phyloP scores from a whole-genome alignment of 2,113 vertebrate genomes.

The Chascanopsetta lugubris region DNA sequence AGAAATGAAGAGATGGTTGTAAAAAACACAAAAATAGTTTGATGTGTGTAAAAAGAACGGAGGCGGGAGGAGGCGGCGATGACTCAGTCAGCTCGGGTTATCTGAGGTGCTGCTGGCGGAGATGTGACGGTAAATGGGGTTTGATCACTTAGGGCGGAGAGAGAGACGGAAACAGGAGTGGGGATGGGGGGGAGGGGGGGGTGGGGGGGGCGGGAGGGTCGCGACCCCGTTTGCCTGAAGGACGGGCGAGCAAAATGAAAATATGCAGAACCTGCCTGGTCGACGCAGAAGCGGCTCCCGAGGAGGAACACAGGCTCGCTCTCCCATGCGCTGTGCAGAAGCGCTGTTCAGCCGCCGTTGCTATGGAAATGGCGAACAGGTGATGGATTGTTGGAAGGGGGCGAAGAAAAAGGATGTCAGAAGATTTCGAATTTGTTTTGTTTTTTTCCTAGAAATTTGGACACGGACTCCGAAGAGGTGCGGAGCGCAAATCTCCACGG shows the following conservation, averaged over 20 bases:
- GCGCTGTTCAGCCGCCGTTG: slow-evolving; percentile 51
- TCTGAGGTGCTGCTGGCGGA: slow-evolving; percentile 5
- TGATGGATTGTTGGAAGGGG: slow-evolving; percentile 53
- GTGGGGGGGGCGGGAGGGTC: too few species aligned
- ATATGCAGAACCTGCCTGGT: slow-evolving; percentile 33
- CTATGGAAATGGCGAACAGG: slow-evolving; percentile 69
- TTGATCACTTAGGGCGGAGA: slow-evolving; percentile 1
- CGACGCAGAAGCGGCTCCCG: slow-evolving; percentile 28
- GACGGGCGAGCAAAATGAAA: slow-evolving; percentile 9
- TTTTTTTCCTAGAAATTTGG: too few species aligned
- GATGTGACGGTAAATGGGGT: slow-evolving; percentile 17
- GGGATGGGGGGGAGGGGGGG: too few species aligned
- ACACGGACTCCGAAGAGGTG: too few species aligned
- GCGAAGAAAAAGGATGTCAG: slow-evolving; percentile 32
- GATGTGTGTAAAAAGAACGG: slow-evolving; percentile 9
- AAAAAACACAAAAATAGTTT: not conserved
- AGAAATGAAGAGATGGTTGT: not conserved
- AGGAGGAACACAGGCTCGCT: slow-evolving; percentile 35
- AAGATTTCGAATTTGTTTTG: not conserved
- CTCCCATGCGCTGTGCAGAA: slow-evolving; percentile 49
- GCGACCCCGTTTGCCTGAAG: slow-evolving; percentile 11
- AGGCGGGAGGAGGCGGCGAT: slow-evolving; percentile 8
- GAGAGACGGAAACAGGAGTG: slow-evolving; percentile 8
- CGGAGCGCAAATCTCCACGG: too few species aligned
- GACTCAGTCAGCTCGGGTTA: slow-evolving; percentile 32